Evolutionary conservation across 2,888 invertebrate genomes (phyloP).

Genomic region (Entomobrya proxima): DNA sequence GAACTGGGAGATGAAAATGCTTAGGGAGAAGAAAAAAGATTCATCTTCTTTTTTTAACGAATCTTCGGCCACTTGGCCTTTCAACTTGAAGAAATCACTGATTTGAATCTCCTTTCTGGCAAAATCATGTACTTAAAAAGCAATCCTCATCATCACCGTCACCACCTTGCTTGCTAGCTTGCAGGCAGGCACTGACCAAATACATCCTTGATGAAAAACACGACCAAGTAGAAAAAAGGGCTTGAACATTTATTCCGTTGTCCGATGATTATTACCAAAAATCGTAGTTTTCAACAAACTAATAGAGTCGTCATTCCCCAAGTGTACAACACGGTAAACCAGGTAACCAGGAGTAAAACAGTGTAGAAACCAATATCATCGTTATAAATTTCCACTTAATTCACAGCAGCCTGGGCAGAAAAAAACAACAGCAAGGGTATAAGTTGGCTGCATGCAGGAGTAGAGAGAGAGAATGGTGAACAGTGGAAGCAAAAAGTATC

Average conservation of each 20-base stretch:
- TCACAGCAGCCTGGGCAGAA: conserved; percentile 3
- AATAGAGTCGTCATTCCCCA: conserved; percentile 50
- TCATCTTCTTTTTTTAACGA: conserved; percentile 39
- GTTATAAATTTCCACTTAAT: conserved; percentile 37
- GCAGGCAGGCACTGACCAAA: neutral
- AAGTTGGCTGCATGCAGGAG: neutral
- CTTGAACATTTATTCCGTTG: conserved; percentile 32
- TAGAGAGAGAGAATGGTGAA: too few species aligned
- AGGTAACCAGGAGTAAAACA: neutral
- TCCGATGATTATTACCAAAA: conserved; percentile 24
- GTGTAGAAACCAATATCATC: conserved; percentile 37
- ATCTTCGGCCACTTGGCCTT: conserved; percentile 2
- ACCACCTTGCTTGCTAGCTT: conserved; percentile 2
- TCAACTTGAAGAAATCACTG: conserved; percentile 10
- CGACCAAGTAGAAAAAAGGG: too few species aligned
- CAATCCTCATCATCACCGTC: conserved; percentile 37
- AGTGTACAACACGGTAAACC: neutral
- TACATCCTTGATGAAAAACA: neutral
- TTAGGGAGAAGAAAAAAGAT: conserved; percentile 21
- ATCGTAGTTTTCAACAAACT: conserved; percentile 14
- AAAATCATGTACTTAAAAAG: conserved; percentile 64
- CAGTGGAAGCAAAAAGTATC: neutral
- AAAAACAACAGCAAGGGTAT: neutral
- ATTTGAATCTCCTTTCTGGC: conserved; percentile 45
- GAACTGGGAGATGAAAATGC: neutral